phyloP scores from a whole-genome alignment of 2,888 invertebrate species.

The Ichneumoninae sp. region DNA sequence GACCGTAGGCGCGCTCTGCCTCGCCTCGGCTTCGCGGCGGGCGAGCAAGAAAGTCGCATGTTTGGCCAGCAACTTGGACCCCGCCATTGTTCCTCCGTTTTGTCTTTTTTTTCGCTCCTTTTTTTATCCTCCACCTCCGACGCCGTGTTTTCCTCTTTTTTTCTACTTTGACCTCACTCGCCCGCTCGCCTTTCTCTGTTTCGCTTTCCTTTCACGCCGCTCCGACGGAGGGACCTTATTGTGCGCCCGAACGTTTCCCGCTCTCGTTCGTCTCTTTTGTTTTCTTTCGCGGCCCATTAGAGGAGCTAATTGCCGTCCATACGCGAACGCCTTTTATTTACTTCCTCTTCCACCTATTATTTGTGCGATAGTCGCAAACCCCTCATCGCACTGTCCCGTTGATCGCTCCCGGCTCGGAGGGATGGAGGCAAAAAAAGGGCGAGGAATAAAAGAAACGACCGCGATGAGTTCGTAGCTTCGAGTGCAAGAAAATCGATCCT shows the following conservation, averaged over 20 bases:
- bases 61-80: constrained; percentile 76
- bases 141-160: constrained; percentile 42
- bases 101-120: constrained; percentile 67
- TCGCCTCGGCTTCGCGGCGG: constrained; percentile 59
- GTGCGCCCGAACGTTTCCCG: constrained; percentile 77
- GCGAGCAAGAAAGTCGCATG: constrained; percentile 69
- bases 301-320: constrained; percentile 83
- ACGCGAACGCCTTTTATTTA: constrained; percentile 82
- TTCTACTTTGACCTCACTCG: constrained; percentile 47
- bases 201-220: constrained; percentile 68
- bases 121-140: constrained; percentile 33
- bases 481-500: constrained; percentile 1
- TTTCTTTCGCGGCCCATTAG: constrained; percentile 83
- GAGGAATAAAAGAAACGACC: neutral
- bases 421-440: neutral
- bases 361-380: constrained; percentile 37
- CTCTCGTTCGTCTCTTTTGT: constrained; percentile 76
- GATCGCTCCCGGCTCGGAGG: constrained; percentile 26
- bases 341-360: constrained; percentile 76
- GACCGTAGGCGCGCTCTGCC: constrained; percentile 50
- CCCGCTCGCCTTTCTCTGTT: constrained; percentile 51
- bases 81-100: constrained; percentile 80
- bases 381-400: constrained; percentile 48
- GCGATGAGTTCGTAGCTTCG: neutral
- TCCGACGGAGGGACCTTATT: constrained; percentile 75